Conservation (phyloP, 2,888 invertebrate species). For the Rhagophthalmus giganteus region DNA sequence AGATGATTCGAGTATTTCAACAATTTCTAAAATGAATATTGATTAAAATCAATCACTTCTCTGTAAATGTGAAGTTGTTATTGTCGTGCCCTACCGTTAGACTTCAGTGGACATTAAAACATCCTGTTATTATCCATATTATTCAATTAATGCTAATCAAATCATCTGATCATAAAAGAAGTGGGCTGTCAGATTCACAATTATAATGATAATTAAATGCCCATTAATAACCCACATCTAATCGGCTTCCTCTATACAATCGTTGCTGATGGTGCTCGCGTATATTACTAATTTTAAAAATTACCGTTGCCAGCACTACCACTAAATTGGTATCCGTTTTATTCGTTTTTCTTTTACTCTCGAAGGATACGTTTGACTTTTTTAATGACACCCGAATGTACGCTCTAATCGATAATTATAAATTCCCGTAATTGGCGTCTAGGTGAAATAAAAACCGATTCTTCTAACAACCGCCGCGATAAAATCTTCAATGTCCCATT, state of each 20-base stretch:
- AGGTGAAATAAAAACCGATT: neutral
- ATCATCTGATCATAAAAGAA: constrained; percentile 21
- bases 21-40: neutral
- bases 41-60: no score
- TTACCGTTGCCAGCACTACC: no score
- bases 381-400: neutral
- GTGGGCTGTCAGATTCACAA: constrained; percentile 29
- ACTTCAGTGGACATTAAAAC: constrained; percentile 27
- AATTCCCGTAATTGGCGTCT: no score
- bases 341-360: no score
- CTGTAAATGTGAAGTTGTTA: no score
- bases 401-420: neutral
- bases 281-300: no score
- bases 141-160: constrained; percentile 31
- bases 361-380: neutral
- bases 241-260: constrained; percentile 15
- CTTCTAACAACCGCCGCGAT: neutral
- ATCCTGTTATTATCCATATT: constrained; percentile 32
- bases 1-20: neutral
- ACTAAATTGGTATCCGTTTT: no score
- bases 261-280: no score
- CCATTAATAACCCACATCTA: constrained; percentile 26
- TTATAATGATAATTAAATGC: constrained; percentile 17
- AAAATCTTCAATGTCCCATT: neutral
- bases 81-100: constrained; percentile 7